Evolutionary conservation across 2,113 vertebrate genomes (phyloP), one percentile per base, ranked within the genome.

Genomic region (Sapayoa aenigma): DNA sequence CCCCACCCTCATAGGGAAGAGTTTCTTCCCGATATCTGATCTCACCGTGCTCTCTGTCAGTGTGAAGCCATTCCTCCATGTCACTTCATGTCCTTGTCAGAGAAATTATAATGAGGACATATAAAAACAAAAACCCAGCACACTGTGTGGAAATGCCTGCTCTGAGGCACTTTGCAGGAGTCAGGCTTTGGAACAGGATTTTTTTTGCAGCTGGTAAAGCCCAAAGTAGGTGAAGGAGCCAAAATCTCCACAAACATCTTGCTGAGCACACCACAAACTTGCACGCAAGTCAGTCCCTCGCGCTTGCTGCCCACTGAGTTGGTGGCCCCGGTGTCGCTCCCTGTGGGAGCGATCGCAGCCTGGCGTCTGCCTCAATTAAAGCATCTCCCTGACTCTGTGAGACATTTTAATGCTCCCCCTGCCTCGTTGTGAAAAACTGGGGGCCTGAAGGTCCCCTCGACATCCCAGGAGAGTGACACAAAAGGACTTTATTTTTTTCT

Each of bases 141-240:
- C 18, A 1, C 27, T 22, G 16, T 4, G 15, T 3, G 4, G 81
- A 33, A 68, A 33, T 27, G 14, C 24, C 0, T 0, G 23, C 69
- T 6, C 47, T 6, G 14, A 53, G 41, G 39, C 41, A 8, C 12
- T 67, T 35, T 6, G 20, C 3, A 6, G 23, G 21, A 65, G 41
- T 0, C 2, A 4, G 41, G 37, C 24, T 78, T 52, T 39, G 68
- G 28, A 49, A 30, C 11, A 12, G 25, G n/a, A 33, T 44, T 71
- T 55, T 46, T 23, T 74, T 71, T 71, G 58, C 23, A 17, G 5
- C 11, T 3, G 9, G 15, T 35, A 37, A 53, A 42, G 28, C 39
- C 39, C 28, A 5, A 14, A 71, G 17, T 1, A 25, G 42, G 19
- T 1, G 39, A 47, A 63, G 59, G 42, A 33, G 37, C 11, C 28